Percentiles rank a stretch among this genome's conserved stretches.
These are phyloP conservation scores for Typhlomys cinereus DNA, from an alignment of 2,113 vertebrate genomes.

Conservation along the genomic window DNA sequence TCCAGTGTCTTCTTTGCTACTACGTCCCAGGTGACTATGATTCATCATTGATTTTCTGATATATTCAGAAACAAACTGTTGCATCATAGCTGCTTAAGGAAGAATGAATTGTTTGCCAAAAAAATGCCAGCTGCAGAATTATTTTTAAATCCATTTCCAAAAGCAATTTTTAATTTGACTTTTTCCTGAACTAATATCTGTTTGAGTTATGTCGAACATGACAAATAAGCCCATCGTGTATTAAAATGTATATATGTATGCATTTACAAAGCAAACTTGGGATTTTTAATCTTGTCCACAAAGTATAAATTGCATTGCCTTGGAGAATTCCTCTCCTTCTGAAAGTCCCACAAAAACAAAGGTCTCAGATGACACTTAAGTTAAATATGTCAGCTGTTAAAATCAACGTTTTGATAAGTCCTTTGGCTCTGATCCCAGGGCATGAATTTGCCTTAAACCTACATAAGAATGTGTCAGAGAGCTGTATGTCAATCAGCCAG, in stretches of 20 bases:
- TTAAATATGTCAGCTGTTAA: slow-evolving; percentile 70
- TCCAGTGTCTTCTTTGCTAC: not conserved
- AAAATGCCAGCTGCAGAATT: slow-evolving; percentile 2
- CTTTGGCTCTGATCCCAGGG: slow-evolving; percentile 71
- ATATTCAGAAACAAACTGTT: slow-evolving; percentile 31
- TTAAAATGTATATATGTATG: slow-evolving; percentile 3
- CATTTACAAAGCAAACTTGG: not conserved
- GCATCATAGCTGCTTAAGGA: not conserved
- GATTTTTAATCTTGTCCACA: slow-evolving; percentile 50
- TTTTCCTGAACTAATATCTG: slow-evolving; percentile 20
- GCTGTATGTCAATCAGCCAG: slow-evolving; percentile 68
- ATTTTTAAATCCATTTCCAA: slow-evolving; percentile 15
- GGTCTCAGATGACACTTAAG: slow-evolving; percentile 60
- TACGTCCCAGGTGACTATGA: not conserved
- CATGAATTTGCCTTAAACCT: slow-evolving; percentile 73
- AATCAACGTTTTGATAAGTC: slow-evolving; percentile 74
- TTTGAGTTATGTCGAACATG: not conserved
- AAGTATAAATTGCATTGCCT: slow-evolving; percentile 38
- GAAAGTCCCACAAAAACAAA: slow-evolving; percentile 62
- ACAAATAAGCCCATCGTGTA: slow-evolving; percentile 17
- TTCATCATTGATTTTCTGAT: not conserved
- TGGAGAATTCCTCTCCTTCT: slow-evolving; percentile 51
- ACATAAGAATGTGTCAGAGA: slow-evolving; percentile 69
- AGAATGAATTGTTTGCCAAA: not conserved
- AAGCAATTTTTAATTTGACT: not conserved